Evolutionary conservation across 37 sponge, comb jelly and placozoan genomes (phyloP), one percentile per base, ranked within the genome.

Genomic region (Geodia barretti): DNA sequence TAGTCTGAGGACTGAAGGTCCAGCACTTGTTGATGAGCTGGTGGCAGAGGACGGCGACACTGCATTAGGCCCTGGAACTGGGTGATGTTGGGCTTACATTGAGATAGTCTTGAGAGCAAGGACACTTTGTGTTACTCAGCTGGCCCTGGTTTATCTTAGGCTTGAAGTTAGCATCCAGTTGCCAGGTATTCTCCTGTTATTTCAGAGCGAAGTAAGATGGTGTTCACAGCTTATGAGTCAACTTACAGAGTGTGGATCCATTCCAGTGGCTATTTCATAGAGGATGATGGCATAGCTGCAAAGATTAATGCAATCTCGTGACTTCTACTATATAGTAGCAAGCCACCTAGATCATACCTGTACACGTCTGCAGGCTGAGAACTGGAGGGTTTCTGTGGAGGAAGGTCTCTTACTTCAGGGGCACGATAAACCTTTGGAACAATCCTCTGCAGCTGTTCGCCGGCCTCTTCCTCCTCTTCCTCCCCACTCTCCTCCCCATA

Each of bases 11-110:
- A n/a, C 31, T 24, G 9, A 62, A 65, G 28, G 63, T 59, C 93
- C 92, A 95, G 73, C 96, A 95, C 1, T 69, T 70, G 37, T 72
- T 7, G 21, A 93, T 92, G 39, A 95, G 68, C 96, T 95, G 65
- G 24, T 39, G 3, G 19, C 1, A 59, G 2, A 61, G 60, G 35
- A 78, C 62, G 23, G 9, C 9, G 3, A 58, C 14, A 43, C n/a
- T 7, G 1, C 25, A 32, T 31, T 58, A 40, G 47, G 40, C 0
- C 23, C 19, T 1, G 2, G 23, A 20, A 26, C 26, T 30, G 43
- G n/a, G 4, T 61, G 47, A n/a, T 66, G 68, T 19, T 32, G 21
- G 20, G 41, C 78, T 79, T 34, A 91, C 92, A 67, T 87, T 85
- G 26, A 75, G 64, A 34, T 92, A 92, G 23, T 83, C 81, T n/a